These are phyloP conservation scores for Battus philenor DNA, from an alignment of 1,140 invertebrate genomes.

Conservation along the genomic window DNA sequence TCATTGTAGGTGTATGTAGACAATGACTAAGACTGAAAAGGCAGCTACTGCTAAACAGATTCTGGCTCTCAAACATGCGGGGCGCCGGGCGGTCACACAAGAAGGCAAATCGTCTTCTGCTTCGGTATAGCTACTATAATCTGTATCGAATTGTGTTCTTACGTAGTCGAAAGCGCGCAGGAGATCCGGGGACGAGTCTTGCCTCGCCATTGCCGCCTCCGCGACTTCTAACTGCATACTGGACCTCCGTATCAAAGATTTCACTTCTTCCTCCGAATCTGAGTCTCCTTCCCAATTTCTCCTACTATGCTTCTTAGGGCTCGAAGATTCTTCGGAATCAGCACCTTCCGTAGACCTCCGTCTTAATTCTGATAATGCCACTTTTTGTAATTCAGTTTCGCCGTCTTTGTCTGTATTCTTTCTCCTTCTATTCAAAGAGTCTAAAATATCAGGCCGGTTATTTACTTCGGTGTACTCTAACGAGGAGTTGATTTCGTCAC, in stretches of 20 bases:
- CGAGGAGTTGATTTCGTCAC: conserved; percentile 64
- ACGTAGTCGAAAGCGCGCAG: conserved; percentile 72
- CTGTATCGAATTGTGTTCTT: conserved; percentile 64
- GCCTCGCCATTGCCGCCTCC: conserved; percentile 59
- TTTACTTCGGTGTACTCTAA: conserved; percentile 66
- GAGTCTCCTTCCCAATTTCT: conserved; percentile 72
- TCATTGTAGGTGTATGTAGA: conserved; percentile 70
- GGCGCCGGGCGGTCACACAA: conserved; percentile 34
- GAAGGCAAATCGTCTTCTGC: conserved; percentile 32
- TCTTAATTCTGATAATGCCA: conserved; percentile 50
- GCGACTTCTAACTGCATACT: conserved; percentile 59
- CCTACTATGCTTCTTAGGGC: conserved; percentile 49
- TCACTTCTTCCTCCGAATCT: conserved; percentile 82
- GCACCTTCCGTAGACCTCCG: conserved; percentile 51
- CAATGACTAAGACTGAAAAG: conserved; percentile 69
- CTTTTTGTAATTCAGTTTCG: conserved; percentile 53
- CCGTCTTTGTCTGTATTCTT: conserved; percentile 41
- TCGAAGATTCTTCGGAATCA: conserved; percentile 55
- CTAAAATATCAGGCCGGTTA: conserved; percentile 66
- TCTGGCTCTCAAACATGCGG: conserved; percentile 50
- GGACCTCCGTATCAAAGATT: conserved; percentile 73
- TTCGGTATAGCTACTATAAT: conserved; percentile 48
- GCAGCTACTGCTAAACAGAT: conserved; percentile 67
- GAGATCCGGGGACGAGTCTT: conserved; percentile 62
- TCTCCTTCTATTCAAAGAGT: conserved; percentile 56